phyloP scores from a whole-genome alignment of 2,888 invertebrate genomes.

The Ryuthela nishihirai region DNA sequence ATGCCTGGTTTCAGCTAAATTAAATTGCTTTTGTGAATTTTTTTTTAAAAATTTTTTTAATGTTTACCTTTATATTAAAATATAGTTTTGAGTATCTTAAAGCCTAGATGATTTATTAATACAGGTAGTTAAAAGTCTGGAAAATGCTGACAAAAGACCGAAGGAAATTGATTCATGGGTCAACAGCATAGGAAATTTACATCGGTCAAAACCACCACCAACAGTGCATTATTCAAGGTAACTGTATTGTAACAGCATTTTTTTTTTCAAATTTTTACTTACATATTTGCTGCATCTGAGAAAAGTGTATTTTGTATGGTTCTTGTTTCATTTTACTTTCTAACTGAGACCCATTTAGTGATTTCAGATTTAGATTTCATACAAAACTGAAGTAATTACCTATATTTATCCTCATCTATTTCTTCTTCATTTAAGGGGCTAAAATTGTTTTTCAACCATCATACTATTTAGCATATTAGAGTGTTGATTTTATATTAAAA shows the following conservation, averaged over 20 bases:
- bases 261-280: not conserved
- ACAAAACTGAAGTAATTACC: too few species aligned
- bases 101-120: too few species aligned
- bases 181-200: conserved; percentile 86
- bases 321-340: not conserved
- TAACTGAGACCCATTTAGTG: too few species aligned
- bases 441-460: too few species aligned
- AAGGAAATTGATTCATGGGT: conserved; percentile 97
- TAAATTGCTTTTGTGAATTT: too few species aligned
- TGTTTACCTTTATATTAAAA: too few species aligned
- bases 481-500: not conserved
- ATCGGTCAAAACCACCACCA: conserved; percentile 81
- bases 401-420: too few species aligned
- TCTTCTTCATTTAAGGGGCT: too few species aligned
- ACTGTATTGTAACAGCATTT: not conserved
- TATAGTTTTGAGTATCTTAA: too few species aligned
- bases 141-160: conserved; percentile 75
- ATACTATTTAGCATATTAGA: not conserved
- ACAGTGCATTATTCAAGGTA: conserved; percentile 75
- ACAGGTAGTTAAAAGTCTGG: conserved; percentile 71
- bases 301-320: not conserved
- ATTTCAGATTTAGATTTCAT: too few species aligned
- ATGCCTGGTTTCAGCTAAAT: too few species aligned
- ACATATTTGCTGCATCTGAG: not conserved
- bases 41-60: too few species aligned